These are phyloP conservation scores for Tauraco hartlaubi DNA, from an alignment of 2,797 vertebrate species.

Conservation along the genomic window DNA sequence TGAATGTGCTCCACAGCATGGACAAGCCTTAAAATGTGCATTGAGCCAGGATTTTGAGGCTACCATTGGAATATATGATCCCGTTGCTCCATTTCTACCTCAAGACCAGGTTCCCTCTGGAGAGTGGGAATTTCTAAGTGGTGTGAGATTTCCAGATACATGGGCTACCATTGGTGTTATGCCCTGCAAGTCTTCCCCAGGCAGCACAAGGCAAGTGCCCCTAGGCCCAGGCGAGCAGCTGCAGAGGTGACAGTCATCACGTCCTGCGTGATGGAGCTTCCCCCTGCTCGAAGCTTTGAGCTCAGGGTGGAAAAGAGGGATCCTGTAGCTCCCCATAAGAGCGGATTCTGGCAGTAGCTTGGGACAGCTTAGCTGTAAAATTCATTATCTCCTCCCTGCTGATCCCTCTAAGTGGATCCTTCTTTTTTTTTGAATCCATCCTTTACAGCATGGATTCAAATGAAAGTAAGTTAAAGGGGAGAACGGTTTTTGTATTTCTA, in stretches of 20 bases:
- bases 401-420: neutral
- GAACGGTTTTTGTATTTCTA: neutral
- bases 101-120: neutral
- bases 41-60: neutral
- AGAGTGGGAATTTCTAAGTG: neutral
- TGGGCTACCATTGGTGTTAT: accelerated
- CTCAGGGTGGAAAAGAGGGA: neutral
- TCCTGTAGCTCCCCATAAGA: neutral
- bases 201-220: neutral
- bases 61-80: neutral
- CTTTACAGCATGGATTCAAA: neutral
- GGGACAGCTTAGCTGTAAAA: neutral
- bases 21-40: neutral
- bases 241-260: neutral
- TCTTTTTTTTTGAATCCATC: neutral
- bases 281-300: neutral
- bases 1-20: accelerated
- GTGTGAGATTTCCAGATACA: neutral
- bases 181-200: neutral
- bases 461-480: neutral
- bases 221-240: neutral
- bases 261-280: neutral
- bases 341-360: neutral
- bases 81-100: accelerated
- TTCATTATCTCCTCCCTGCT: neutral